Conservation (phyloP, 2,113 vertebrate genomes). For the Nibea albiflora region DNA sequence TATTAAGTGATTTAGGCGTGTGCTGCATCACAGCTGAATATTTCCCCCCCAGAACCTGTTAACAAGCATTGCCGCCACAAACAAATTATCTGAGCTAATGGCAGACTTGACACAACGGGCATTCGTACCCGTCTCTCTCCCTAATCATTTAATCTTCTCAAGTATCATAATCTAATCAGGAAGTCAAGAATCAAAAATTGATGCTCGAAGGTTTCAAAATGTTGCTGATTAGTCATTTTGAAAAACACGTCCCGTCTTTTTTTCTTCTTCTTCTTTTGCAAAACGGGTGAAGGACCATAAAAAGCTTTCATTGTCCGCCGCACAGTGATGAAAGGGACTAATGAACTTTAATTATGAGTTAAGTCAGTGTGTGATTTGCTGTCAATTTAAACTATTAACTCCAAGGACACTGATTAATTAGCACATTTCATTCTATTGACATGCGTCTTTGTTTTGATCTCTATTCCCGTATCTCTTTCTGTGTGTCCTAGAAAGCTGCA, state of each 20-base stretch:
- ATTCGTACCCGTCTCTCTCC: not conserved
- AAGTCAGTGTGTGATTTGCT: constrained; percentile 40
- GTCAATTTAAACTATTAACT: constrained; percentile 49
- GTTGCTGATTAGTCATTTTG: constrained; percentile 8
- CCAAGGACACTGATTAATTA: constrained; percentile 45
- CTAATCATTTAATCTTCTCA: constrained; percentile 8
- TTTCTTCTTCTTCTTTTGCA: constrained; percentile 13
- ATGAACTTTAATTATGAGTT: constrained; percentile 28
- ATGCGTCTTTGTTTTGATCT: constrained; percentile 26
- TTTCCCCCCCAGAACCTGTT: not conserved
- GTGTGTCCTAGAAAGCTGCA: constrained; percentile 89
- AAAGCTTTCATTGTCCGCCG: constrained; percentile 18
- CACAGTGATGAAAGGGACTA: constrained; percentile 14
- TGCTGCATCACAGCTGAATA: not conserved
- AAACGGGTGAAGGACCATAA: constrained; percentile 15
- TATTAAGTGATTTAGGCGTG: constrained; percentile 7
- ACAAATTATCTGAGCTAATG: not conserved
- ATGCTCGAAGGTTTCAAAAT: constrained; percentile 10
- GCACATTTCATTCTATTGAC: constrained; percentile 2
- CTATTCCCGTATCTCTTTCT: constrained; percentile 17
- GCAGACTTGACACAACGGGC: not conserved
- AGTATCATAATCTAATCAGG: constrained; percentile 32
- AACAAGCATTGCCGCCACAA: not conserved
- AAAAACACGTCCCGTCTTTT: constrained; percentile 3
- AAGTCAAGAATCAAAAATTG: not conserved